These are phyloP conservation scores for Metalampra italica DNA, from an alignment of 2,888 invertebrate genomes.

Conservation along the genomic window DNA sequence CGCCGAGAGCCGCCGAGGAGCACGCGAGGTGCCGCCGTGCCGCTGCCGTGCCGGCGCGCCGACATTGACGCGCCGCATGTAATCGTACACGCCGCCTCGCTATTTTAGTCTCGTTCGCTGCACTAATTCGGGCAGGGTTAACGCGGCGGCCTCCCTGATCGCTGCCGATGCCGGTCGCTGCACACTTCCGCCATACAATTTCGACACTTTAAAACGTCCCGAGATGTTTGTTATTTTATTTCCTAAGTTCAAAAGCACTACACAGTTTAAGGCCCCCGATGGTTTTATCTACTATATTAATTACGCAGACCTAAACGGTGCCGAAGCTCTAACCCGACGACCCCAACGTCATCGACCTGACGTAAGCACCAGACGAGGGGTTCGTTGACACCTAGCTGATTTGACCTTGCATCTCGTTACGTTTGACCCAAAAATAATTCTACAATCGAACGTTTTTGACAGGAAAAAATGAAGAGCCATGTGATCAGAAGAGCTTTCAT, in stretches of 20 bases:
- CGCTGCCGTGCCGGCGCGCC: constrained; percentile 49
- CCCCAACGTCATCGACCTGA: constrained; percentile 72
- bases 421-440: constrained; percentile 59
- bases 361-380: constrained; percentile 64
- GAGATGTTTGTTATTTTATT: neutral
- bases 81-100: constrained; percentile 75
- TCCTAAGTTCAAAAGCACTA: constrained; percentile 17
- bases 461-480: constrained; percentile 21
- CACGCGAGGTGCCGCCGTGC: constrained; percentile 29
- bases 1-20: constrained; percentile 51
- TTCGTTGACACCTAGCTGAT: constrained; percentile 71
- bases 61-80: constrained; percentile 73
- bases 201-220: constrained; percentile 44
- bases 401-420: constrained; percentile 68
- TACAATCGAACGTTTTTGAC: constrained; percentile 19
- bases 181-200: constrained; percentile 69
- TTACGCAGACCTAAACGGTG: constrained; percentile 13
- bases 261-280: constrained; percentile 15
- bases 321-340: constrained; percentile 41
- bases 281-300: constrained; percentile 17
- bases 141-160: constrained; percentile 68
- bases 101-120: constrained; percentile 75
- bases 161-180: constrained; percentile 50
- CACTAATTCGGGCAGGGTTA: constrained; percentile 79
- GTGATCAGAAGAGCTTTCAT: constrained; percentile 29